Evolutionary conservation across 2,888 invertebrate species (phyloP).

Genomic region (Melanophora roralis): DNA sequence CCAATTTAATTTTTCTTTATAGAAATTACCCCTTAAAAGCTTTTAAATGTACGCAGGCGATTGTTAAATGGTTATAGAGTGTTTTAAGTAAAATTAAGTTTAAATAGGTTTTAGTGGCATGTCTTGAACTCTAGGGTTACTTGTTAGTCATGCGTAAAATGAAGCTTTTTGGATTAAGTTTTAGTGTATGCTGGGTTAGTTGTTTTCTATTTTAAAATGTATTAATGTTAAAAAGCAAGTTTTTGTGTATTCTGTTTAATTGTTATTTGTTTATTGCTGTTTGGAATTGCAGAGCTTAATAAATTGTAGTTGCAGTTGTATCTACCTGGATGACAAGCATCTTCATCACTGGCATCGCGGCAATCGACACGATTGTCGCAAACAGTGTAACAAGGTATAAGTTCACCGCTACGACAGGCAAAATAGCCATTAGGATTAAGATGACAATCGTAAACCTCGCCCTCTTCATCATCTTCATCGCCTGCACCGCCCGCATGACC

Average conservation of each 20-base stretch:
- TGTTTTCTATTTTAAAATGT: background rate
- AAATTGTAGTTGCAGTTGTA: conserved; percentile 20
- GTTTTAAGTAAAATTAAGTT: background rate
- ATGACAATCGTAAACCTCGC: conserved; percentile 57
- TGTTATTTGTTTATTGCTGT: background rate
- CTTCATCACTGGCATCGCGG: conserved; percentile 81
- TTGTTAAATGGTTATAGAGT: no score
- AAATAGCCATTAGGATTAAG: conserved; percentile 78
- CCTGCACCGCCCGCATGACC: background rate
- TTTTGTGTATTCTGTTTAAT: background rate
- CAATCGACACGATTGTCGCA: conserved; percentile 80
- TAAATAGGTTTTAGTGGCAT: background rate
- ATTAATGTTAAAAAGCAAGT: conserved; percentile 3
- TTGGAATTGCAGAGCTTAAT: background rate
- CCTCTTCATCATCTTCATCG: conserved; percentile 4
- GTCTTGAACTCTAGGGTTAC: background rate
- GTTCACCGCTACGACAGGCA: conserved; percentile 81
- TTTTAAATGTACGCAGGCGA: no score
- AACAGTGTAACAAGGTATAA: conserved; percentile 79
- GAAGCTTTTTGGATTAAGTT: background rate
- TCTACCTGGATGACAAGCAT: conserved; percentile 65
- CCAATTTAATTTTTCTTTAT: no score
- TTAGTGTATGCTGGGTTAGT: background rate
- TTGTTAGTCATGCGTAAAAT: no score
- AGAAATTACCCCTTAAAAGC: no score